Evolutionary conservation across 2,113 vertebrate species (phyloP).

Genomic region (Spermophilus dauricus): DNA sequence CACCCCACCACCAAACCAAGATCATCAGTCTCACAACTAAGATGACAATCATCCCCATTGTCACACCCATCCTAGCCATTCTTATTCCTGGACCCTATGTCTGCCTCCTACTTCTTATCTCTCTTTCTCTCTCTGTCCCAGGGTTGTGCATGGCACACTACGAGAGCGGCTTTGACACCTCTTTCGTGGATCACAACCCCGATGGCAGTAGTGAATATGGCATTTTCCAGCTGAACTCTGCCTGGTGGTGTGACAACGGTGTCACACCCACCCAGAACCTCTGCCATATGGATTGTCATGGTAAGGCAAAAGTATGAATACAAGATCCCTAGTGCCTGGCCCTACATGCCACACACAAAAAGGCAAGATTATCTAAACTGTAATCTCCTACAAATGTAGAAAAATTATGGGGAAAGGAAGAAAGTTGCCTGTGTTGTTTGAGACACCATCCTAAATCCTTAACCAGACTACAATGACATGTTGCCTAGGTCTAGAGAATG

Average conservation of each 20-base stretch:
- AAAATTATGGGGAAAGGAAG: constrained; percentile 14
- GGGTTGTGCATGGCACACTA: constrained; percentile 86
- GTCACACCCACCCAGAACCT: constrained; percentile 79
- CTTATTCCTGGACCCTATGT: constrained; percentile 6
- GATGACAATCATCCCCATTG: neutral
- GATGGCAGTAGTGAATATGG: constrained; percentile 86
- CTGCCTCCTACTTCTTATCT: neutral
- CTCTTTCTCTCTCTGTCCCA: constrained; percentile 25
- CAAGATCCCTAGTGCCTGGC: neutral
- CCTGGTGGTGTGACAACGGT: constrained; percentile 85
- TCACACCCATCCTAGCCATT: neutral
- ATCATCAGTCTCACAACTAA: constrained; percentile 36
- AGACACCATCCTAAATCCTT: constrained; percentile 16
- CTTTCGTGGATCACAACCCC: constrained; percentile 76
- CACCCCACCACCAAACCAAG: constrained; percentile 8
- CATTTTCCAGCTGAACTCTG: constrained; percentile 88
- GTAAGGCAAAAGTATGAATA: constrained; percentile 58
- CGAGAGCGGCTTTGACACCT: constrained; percentile 85
- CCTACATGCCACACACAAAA: neutral
- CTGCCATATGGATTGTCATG: constrained; percentile 77
- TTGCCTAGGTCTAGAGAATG: neutral
- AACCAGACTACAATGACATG: neutral
- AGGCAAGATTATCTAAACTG: constrained; percentile 7
- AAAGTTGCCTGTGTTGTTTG: neutral
- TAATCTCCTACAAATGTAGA: constrained; percentile 32